Percentiles rank a stretch among this genome's conserved stretches.
phyloP scores from a whole-genome alignment of 1,140 invertebrate genomes.

The Metopolophium dirhodum region DNA sequence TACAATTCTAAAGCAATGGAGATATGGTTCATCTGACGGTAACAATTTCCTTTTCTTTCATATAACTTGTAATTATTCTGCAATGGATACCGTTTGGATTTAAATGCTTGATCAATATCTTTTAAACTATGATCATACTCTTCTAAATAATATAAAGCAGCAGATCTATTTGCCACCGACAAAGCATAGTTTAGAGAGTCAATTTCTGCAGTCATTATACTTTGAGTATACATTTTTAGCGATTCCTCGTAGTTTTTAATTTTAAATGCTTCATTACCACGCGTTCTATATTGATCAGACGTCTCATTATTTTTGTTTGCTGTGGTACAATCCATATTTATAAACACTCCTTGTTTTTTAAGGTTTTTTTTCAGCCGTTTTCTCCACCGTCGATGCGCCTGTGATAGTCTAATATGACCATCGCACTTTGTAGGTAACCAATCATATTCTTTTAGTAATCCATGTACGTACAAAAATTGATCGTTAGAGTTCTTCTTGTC shows the following conservation, averaged over 20 bases:
- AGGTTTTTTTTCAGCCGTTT: not conserved
- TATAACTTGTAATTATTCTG: not conserved
- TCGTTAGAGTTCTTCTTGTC: no score
- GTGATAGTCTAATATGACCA: no score
- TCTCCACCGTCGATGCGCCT: no score
- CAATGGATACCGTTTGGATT: not conserved
- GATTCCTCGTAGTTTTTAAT: not conserved
- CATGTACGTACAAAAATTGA: no score
- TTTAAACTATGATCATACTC: not conserved
- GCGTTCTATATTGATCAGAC: not conserved
- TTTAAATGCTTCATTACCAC: not conserved
- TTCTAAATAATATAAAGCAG: not conserved
- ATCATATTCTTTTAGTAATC: no score
- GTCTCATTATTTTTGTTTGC: not conserved
- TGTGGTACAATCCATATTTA: not conserved
- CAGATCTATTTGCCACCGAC: not conserved
- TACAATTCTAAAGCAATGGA: not conserved
- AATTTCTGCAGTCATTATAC: not conserved
- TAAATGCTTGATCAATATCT: constrained; percentile 1
- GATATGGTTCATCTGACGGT: not conserved
- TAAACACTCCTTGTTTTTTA: not conserved
- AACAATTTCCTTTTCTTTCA: not conserved
- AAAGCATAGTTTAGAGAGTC: not conserved
- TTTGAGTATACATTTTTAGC: not conserved
- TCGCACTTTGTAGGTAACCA: no score